Conservation (phyloP, 2,113 vertebrate species). For the Toxotes chatareus region DNA sequence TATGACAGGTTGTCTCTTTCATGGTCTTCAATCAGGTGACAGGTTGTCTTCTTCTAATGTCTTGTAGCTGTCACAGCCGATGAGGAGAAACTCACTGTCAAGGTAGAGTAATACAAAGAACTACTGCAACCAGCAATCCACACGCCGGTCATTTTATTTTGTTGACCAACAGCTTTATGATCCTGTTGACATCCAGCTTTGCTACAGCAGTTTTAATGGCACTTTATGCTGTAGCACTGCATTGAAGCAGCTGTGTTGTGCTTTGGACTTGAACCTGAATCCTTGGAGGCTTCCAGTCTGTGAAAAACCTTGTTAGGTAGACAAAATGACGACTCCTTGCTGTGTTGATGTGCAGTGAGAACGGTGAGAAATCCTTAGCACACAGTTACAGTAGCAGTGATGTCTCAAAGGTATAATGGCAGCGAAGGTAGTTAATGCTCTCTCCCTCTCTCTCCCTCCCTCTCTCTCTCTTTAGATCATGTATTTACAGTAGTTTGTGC, state of each 20-base stretch:
- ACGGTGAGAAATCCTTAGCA: constrained; percentile 5
- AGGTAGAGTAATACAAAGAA: background rate
- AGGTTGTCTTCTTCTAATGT: constrained; percentile 18
- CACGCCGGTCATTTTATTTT: background rate
- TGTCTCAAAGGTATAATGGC: constrained; percentile 45
- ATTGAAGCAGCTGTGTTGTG: background rate
- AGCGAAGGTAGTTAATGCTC: constrained; percentile 38
- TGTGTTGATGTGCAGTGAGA: constrained; percentile 34
- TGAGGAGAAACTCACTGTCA: background rate
- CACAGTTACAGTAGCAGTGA: constrained; percentile 7
- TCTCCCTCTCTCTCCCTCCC: background rate
- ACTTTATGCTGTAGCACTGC: background rate
- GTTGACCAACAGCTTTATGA: background rate
- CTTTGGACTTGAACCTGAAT: background rate
- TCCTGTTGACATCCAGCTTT: background rate
- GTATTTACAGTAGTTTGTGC: constrained; percentile 47
- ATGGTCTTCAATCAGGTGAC: constrained; percentile 8
- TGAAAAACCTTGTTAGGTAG: constrained; percentile 51
- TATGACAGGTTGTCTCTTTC: background rate
- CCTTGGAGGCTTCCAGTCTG: constrained; percentile 8
- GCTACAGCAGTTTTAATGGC: background rate
- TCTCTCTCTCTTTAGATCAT: constrained; percentile 13
- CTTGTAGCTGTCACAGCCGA: constrained; percentile 8
- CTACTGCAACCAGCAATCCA: background rate
- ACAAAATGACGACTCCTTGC: constrained; percentile 15